A percentile compares a stretch with the other conserved stretches of the same genome.
Conservation (phyloP, 2,797 vertebrate genomes). For the Sebastes hubbsi region DNA sequence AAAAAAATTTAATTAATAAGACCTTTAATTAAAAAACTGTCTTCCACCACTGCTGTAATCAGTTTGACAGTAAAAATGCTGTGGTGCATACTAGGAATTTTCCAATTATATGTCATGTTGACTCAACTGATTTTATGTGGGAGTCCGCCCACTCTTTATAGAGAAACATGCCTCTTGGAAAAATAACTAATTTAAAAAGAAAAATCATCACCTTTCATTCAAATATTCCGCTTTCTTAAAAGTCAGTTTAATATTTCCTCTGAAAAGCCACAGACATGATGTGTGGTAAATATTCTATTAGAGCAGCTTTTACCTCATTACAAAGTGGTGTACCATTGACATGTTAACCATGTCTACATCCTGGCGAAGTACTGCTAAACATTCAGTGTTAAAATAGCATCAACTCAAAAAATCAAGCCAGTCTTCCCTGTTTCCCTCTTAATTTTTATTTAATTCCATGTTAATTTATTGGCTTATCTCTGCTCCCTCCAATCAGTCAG, state of each 20-base stretch:
- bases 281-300: neutral
- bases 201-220: neutral
- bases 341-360: neutral
- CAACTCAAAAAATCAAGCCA: slow-evolving; percentile 18
- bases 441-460: slow-evolving; percentile 68
- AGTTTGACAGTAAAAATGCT: neutral
- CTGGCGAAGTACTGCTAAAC: neutral
- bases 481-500: slow-evolving; percentile 35
- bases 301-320: neutral
- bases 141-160: slow-evolving; percentile 21
- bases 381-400: neutral
- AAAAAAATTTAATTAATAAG: no score
- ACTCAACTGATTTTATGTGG: slow-evolving; percentile 38
- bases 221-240: neutral
- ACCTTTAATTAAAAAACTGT: neutral
- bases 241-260: neutral
- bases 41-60: neutral
- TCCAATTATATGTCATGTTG: slow-evolving; percentile 22
- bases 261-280: neutral
- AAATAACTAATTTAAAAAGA: slow-evolving; percentile 16
- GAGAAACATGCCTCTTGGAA: slow-evolving; percentile 8
- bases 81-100: slow-evolving; percentile 1
- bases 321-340: neutral
- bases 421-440: slow-evolving; percentile 26
- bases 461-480: slow-evolving; percentile 48